Base-by-base conservation (phyloP, 2,888 invertebrate genomes). In the Blastobasis adustella region DNA sequence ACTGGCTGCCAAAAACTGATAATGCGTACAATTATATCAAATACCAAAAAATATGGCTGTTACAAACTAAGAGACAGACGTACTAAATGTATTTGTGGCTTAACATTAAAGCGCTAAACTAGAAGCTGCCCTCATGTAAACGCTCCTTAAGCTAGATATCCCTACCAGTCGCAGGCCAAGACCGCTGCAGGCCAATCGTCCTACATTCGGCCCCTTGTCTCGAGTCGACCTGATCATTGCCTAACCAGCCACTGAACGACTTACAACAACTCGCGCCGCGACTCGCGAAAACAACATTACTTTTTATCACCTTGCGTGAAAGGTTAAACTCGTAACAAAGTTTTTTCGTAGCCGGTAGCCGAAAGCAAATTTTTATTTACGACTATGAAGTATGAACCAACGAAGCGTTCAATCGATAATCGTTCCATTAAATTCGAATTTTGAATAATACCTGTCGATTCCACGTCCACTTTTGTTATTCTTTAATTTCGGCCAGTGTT, bases 341-440 rank as follows among this genome's bases (percentile, higher is more conserved):
- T 46, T 41, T 49, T 44, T 59, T 45, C 37, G 37, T 10, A n/a
- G 10, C 10, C 39, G 45, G 49, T 10, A 23, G 9, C n/a, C 10
- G 37, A 43, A 44, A 41, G 9, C 43, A 45, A 45, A 44, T 43
- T 52, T 53, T 46, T 54, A 43, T 43, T 66, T 68, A 70, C 70
- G 60, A 76, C 72, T 84, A 82, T 82, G 83, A 82, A 82, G 79
- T 23, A 23, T 23, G 23, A 23, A 23, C 23, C 23, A 23, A 1
- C 23, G 23, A 23, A 77, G 67, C 62, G 66, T 75, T 76, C 77
- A 76, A 71, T 62, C 76, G 76, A 75, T 78, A 76, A 79, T 80
- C 74, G 73, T 79, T 81, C 79, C 80, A 84, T 84, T 82, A 84
- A 23, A 82, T 82, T 80, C 77, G 77, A 81, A 79, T 80, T 83